phyloP scores from a whole-genome alignment of 2,888 invertebrate genomes.

The Acanthosepion pharaonis region DNA sequence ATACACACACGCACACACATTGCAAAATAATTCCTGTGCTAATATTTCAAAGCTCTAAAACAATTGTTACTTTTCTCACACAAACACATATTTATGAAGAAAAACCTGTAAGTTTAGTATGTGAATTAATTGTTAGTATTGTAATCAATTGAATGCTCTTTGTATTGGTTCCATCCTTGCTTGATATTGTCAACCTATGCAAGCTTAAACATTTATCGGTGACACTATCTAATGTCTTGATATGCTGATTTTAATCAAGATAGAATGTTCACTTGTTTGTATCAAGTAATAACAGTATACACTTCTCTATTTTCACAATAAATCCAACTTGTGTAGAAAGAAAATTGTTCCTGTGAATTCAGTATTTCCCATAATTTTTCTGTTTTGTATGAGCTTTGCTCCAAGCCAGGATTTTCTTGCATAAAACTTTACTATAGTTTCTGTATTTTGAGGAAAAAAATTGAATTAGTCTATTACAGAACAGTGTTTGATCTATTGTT shows the following conservation, averaged over 20 bases:
- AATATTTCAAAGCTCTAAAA: background rate
- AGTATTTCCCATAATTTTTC: background rate
- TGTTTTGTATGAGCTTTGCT: background rate
- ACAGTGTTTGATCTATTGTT: no score
- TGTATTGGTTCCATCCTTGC: slow-evolving; percentile 11
- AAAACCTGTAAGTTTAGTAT: background rate
- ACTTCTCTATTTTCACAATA: background rate
- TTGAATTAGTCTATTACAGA: background rate
- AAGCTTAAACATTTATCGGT: background rate
- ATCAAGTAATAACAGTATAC: background rate
- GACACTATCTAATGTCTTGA: background rate
- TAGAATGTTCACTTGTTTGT: background rate
- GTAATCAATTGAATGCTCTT: background rate
- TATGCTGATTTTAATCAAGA: background rate
- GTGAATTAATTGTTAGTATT: background rate
- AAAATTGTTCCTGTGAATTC: background rate
- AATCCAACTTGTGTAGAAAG: background rate
- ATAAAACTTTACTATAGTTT: background rate
- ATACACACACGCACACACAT: no score
- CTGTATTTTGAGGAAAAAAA: background rate
- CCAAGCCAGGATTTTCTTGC: slow-evolving; percentile 4
- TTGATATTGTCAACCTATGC: background rate
- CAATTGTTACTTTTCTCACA: background rate
- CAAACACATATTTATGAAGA: background rate
- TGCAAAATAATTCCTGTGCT: background rate